Base-by-base conservation (phyloP, 2,113 vertebrate genomes). In the Jaculus jaculus region DNA sequence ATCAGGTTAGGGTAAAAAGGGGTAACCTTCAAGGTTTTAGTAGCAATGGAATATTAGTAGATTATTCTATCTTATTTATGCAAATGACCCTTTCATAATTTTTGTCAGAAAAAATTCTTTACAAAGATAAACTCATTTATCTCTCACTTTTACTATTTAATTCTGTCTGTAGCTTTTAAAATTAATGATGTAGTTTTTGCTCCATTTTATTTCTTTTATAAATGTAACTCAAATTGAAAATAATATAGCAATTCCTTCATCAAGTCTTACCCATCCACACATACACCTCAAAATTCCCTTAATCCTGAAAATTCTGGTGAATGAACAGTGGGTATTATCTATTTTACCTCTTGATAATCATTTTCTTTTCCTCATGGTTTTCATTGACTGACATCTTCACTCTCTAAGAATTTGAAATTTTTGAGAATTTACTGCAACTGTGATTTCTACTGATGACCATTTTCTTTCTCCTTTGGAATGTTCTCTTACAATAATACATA, bases 1-100 rank as follows among this genome's bases (percentile, higher is more conserved):
- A n/a, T 84, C 37, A 83, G 20, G 42, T 68, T 39, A 84, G 91
- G 5, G 75, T 84, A 84, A 86, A 85, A 91, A 89, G 32, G 86
- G 86, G 66, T 17, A 66, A 3, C 9, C 17, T 80, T 86, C 8
- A 54, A 0, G 34, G 47, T 54, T 58, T 7, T 34, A 32, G 16
- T 58, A 5, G n/a, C 20, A 85, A 2, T 92, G 47, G 0, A 6
- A 4, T 39, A 1, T 10, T 54, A 24, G 8, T 15, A 34, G 60
- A 9, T 58, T 32, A 39, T 66, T 71, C 32, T 2, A 26, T 37
- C 30, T 32, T 81, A n/a, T 24, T 66, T 61, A 26, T 47, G 8
- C 11, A 86, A 13, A 3, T 0, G 54, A 61, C 2, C 15, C 37
- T 79, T 92, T 77, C 20, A 18, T 47, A 94, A 83, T 71, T 80